Evolutionary conservation across 2,113 vertebrate species (phyloP).

Genomic region (Corythoichthys haematopterus): DNA sequence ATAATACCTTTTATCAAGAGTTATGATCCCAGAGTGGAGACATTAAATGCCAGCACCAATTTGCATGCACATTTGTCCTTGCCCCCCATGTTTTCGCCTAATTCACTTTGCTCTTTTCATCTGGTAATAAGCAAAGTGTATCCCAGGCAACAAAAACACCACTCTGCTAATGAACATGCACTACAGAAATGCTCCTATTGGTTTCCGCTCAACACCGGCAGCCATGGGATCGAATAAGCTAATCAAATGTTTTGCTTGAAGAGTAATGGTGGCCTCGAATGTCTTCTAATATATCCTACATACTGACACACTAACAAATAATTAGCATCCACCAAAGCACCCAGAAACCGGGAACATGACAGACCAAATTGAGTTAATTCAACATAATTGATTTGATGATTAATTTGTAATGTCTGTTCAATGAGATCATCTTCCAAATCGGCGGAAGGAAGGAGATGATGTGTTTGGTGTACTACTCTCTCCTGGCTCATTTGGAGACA

Average conservation of each 20-base stretch:
- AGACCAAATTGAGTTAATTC: slow-evolving; percentile 36
- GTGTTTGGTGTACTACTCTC: not conserved
- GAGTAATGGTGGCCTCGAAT: slow-evolving; percentile 19
- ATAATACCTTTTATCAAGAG: not conserved
- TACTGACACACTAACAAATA: slow-evolving; percentile 23
- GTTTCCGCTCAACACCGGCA: slow-evolving; percentile 15
- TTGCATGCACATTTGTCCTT: not conserved
- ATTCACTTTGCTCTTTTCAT: slow-evolving; percentile 1
- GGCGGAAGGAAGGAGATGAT: slow-evolving; percentile 46
- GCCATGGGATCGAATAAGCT: not conserved
- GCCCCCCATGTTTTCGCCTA: not conserved
- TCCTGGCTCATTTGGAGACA: not conserved
- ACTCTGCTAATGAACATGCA: not conserved
- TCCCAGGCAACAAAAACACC: not conserved
- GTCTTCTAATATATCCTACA: slow-evolving; percentile 23
- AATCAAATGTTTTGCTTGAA: not conserved
- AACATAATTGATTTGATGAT: slow-evolving; percentile 35
- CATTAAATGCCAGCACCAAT: not conserved
- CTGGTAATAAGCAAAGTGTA: not conserved
- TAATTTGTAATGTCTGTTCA: slow-evolving; percentile 41
- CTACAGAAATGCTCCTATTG: slow-evolving; percentile 10
- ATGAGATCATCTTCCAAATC: slow-evolving; percentile 34
- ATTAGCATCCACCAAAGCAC: slow-evolving; percentile 42
- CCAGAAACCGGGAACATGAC: slow-evolving; percentile 38
- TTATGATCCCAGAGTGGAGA: not conserved